Conservation (phyloP, 2,797 vertebrate species). For the Columba guinea region DNA sequence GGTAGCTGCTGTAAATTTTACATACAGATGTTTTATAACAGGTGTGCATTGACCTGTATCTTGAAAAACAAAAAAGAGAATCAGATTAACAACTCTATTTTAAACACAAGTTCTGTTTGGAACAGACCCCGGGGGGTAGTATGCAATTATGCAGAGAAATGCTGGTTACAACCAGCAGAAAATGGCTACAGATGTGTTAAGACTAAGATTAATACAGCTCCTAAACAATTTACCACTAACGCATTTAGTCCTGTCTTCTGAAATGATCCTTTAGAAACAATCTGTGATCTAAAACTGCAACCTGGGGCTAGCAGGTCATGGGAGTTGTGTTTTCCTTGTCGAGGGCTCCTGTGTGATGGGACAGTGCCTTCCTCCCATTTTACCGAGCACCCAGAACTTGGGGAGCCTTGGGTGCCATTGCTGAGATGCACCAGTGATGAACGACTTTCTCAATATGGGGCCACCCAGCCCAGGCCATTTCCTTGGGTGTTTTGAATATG, state of each 20-base stretch:
- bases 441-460: not conserved
- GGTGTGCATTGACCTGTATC: not conserved
- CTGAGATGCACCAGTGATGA: not conserved
- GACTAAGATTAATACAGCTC: not conserved
- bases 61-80: not conserved
- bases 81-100: not conserved
- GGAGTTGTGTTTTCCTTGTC: not conserved
- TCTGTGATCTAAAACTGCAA: not conserved
- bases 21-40: not conserved
- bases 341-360: rapidly evolving
- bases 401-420: rapidly evolving
- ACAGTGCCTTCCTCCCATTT: rapidly evolving
- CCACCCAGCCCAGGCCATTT: not conserved
- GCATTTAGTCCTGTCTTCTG: not conserved
- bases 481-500: rapidly evolving
- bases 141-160: constrained; percentile 12
- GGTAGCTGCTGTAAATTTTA: not conserved
- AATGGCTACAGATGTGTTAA: constrained; percentile 1
- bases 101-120: not conserved
- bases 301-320: rapidly evolving
- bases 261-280: not conserved
- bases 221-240: not conserved
- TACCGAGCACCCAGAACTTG: not conserved
- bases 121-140: not conserved
- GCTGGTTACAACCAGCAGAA: not conserved